Evolutionary conservation across 1,140 invertebrate species (phyloP).

Genomic region (Penaeus japonicus): DNA sequence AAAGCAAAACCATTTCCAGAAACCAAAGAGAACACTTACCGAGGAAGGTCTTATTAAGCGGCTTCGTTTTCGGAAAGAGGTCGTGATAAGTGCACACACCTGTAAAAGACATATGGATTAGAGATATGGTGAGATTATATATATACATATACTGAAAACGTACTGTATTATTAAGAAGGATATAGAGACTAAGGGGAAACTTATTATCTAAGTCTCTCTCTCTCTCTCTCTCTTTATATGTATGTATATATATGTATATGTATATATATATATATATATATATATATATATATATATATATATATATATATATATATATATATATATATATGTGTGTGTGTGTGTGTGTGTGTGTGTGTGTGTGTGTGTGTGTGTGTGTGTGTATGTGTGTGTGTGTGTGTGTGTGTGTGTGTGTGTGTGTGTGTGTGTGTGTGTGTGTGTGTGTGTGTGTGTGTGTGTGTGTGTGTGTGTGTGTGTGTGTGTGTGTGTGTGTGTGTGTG

Average conservation of each 20-base stretch:
- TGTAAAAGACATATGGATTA: too few species aligned
- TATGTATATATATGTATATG: neutral
- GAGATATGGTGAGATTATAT: too few species aligned
- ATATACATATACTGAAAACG: too few species aligned
- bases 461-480: neutral
- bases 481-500: neutral
- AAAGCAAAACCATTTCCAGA: too few species aligned
- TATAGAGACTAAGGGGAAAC: too few species aligned
- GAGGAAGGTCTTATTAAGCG: too few species aligned
- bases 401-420: neutral
- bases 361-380: neutral
- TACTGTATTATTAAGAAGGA: too few species aligned
- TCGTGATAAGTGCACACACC: too few species aligned
- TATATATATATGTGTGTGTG: neutral
- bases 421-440: neutral
- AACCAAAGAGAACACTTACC: too few species aligned
- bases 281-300: neutral
- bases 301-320: neutral
- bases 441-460: neutral
- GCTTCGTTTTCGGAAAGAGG: too few species aligned
- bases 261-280: constrained; percentile 1
- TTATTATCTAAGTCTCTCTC: too few species aligned
- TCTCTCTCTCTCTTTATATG: neutral
- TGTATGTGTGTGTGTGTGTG: neutral
- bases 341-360: neutral